phyloP scores from a whole-genome alignment of 2,113 vertebrate genomes.

The Xiphias gladius region DNA sequence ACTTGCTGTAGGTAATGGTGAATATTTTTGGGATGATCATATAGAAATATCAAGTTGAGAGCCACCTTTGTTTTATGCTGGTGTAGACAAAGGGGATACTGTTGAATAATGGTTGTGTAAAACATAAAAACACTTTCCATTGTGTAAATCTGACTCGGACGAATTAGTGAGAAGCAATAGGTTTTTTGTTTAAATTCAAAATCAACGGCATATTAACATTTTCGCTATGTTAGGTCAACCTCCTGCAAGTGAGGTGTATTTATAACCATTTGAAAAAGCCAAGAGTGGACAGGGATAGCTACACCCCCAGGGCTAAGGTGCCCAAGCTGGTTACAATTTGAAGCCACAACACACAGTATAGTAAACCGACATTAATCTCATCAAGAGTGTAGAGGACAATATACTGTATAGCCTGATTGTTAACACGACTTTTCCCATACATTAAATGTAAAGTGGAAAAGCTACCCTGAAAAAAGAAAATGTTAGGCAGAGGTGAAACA shows the following conservation, averaged over 20 bases:
- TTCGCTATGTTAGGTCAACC: slow-evolving; percentile 11
- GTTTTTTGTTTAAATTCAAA: background rate
- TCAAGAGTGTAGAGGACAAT: slow-evolving; percentile 15
- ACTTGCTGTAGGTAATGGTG: slow-evolving; percentile 23
- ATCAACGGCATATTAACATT: background rate
- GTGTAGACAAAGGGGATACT: slow-evolving; percentile 63
- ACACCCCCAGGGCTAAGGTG: slow-evolving; percentile 21
- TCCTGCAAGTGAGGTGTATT: slow-evolving; percentile 14
- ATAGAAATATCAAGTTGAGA: slow-evolving; percentile 47
- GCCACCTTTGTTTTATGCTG: slow-evolving; percentile 82
- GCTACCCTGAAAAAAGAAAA: slow-evolving; percentile 78
- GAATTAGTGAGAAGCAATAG: background rate
- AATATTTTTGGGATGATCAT: slow-evolving; percentile 36
- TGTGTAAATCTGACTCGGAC: slow-evolving; percentile 22
- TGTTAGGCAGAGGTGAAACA: slow-evolving; percentile 78
- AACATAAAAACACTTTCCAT: slow-evolving; percentile 42
- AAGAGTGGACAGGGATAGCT: slow-evolving; percentile 17
- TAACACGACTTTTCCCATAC: slow-evolving; percentile 13
- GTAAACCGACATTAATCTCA: slow-evolving; percentile 17
- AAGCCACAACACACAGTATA: slow-evolving; percentile 25
- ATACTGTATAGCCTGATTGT: slow-evolving; percentile 15
- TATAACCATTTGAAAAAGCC: background rate
- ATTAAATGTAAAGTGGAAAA: slow-evolving; percentile 49
- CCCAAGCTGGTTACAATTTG: slow-evolving; percentile 7
- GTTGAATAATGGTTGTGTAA: slow-evolving; percentile 31